Evolutionary conservation across 1,140 invertebrate genomes (phyloP).

Genomic region (Ceratosolen solmsi): DNA sequence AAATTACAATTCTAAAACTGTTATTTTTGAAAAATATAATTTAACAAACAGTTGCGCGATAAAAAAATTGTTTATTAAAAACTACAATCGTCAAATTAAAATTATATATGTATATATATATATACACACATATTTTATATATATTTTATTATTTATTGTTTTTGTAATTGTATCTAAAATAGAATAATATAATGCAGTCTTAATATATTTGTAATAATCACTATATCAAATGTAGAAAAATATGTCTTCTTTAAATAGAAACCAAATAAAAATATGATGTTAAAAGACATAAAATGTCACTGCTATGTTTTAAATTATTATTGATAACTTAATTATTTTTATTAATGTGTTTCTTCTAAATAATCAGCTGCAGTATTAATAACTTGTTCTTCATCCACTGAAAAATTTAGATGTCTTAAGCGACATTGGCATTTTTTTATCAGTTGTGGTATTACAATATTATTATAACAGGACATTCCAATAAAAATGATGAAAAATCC

Average conservation of each 20-base stretch:
- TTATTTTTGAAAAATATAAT: no score
- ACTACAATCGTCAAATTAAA: neutral
- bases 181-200: no score
- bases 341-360: conserved; percentile 56
- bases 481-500: conserved; percentile 83
- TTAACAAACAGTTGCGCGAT: no score
- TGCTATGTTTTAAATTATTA: neutral
- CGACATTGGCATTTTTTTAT: conserved; percentile 59
- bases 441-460: conserved; percentile 76
- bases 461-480: conserved; percentile 87
- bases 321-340: no score
- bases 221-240: neutral
- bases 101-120: neutral
- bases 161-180: neutral
- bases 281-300: neutral
- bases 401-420: conserved; percentile 61
- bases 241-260: neutral
- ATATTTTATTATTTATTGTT: neutral
- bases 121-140: neutral
- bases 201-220: no score
- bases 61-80: no score
- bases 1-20: no score
- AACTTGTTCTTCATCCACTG: conserved; percentile 60
- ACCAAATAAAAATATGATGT: no score
- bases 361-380: conserved; percentile 68